Percentiles rank a stretch among this genome's conserved stretches.
Evolutionary conservation across 2,797 vertebrate genomes (phyloP).

Genomic region (Thamnophis elegans): DNA sequence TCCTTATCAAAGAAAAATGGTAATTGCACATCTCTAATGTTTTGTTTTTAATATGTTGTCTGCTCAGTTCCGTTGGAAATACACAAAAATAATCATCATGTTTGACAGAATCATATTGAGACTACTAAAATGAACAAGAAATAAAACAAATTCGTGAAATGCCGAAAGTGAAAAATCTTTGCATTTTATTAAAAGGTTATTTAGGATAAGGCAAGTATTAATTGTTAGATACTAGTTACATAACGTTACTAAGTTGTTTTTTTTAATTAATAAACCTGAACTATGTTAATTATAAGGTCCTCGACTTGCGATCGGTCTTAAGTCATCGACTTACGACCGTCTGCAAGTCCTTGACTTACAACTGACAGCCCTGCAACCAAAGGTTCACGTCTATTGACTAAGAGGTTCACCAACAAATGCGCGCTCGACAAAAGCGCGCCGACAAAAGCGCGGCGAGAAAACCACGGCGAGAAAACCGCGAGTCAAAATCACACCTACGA

Average conservation of each 20-base stretch:
- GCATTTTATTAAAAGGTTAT: neutral
- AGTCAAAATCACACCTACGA: too few species aligned
- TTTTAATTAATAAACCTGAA: neutral
- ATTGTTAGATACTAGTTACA: neutral
- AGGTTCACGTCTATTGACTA: too few species aligned
- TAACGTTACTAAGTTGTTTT: neutral
- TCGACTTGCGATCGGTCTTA: too few species aligned
- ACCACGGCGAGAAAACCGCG: too few species aligned
- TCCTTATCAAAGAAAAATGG: conserved; percentile 97
- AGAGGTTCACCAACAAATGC: too few species aligned
- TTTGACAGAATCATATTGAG: neutral
- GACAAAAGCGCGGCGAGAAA: too few species aligned
- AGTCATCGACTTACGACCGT: too few species aligned
- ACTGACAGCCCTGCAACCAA: too few species aligned
- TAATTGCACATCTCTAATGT: conserved; percentile 52
- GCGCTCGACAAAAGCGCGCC: too few species aligned
- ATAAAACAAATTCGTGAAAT: conserved; percentile 1
- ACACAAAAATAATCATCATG: neutral
- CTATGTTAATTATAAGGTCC: neutral
- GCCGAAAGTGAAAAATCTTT: neutral
- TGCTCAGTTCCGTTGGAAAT: neutral
- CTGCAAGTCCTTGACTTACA: too few species aligned
- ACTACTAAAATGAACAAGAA: conserved; percentile 3
- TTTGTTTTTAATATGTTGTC: neutral
- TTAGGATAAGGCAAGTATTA: too few species aligned